Conservation (phyloP, 2,113 vertebrate species). For the Scortum barcoo region DNA sequence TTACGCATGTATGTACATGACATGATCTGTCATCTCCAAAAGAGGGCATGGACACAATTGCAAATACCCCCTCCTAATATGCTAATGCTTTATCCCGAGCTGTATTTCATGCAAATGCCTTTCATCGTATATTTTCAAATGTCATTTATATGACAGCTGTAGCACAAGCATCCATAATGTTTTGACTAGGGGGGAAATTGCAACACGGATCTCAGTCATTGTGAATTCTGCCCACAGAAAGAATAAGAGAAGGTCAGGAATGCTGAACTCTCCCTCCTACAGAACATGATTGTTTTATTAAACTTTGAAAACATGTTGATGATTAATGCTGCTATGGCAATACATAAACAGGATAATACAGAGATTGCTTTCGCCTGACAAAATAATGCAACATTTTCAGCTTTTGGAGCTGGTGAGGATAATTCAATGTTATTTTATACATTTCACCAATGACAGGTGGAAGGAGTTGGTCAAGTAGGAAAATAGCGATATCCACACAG, state of each 20-base stretch:
- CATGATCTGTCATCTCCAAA: constrained; percentile 40
- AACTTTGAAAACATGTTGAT: constrained; percentile 50
- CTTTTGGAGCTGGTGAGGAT: constrained; percentile 12
- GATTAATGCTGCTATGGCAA: constrained; percentile 49
- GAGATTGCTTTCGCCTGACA: constrained; percentile 12
- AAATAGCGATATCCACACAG: background rate
- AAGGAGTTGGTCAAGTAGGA: background rate
- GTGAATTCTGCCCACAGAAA: constrained; percentile 62
- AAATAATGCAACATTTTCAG: constrained; percentile 15
- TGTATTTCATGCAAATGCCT: constrained; percentile 69
- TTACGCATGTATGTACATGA: constrained; percentile 20
- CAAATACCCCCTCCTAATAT: constrained; percentile 35
- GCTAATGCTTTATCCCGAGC: constrained; percentile 45
- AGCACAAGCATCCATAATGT: constrained; percentile 67
- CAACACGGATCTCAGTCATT: constrained; percentile 51
- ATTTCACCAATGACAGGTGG: constrained; percentile 10
- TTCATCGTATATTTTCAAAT: constrained; percentile 66
- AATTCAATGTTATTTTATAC: constrained; percentile 15
- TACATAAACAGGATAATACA: constrained; percentile 28
- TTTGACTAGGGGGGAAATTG: constrained; percentile 61
- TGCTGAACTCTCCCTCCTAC: constrained; percentile 48
- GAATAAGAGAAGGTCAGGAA: constrained; percentile 56
- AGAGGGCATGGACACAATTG: constrained; percentile 37
- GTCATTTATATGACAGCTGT: constrained; percentile 70
- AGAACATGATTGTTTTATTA: constrained; percentile 69